Percentiles rank a stretch among this genome's conserved stretches.
Conservation (phyloP, 1,140 invertebrate species). For the Cheumatopsyche charites region DNA sequence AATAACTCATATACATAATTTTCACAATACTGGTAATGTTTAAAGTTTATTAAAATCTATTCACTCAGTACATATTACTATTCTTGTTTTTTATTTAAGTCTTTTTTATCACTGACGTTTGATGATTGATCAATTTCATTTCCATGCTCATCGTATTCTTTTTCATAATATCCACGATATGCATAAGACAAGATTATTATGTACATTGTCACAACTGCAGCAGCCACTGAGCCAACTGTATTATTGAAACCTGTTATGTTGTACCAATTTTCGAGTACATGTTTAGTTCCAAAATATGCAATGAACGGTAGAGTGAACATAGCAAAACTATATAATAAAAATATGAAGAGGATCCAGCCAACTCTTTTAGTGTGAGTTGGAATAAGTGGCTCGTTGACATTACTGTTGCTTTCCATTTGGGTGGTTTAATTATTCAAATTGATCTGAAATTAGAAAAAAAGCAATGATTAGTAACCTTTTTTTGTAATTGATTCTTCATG, state of each 20-base stretch:
- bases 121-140: constrained; percentile 59
- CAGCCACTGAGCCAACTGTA: constrained; percentile 75
- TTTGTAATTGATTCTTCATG: constrained; percentile 45
- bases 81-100: constrained; percentile 22
- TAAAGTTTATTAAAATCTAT: too few species aligned
- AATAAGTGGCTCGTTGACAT: constrained; percentile 31
- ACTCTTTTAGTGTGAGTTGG: constrained; percentile 42
- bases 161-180: constrained; percentile 78
- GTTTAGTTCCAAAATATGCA: constrained; percentile 72
- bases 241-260: constrained; percentile 65
- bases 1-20: constrained; percentile 15
- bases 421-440: not conserved
- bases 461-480: constrained; percentile 56
- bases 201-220: constrained; percentile 79
- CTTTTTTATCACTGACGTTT: constrained; percentile 6
- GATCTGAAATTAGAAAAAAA: constrained; percentile 57
- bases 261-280: constrained; percentile 67
- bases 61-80: too few species aligned
- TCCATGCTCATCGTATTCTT: constrained; percentile 66
- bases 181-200: constrained; percentile 78
- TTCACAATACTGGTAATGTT: constrained; percentile 14
- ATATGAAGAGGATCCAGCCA: constrained; percentile 64
- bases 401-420: constrained; percentile 53
- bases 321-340: constrained; percentile 78
- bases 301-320: constrained; percentile 85